phyloP scores from a whole-genome alignment of 2,888 invertebrate species.

The Eupithecia abbreviata region DNA sequence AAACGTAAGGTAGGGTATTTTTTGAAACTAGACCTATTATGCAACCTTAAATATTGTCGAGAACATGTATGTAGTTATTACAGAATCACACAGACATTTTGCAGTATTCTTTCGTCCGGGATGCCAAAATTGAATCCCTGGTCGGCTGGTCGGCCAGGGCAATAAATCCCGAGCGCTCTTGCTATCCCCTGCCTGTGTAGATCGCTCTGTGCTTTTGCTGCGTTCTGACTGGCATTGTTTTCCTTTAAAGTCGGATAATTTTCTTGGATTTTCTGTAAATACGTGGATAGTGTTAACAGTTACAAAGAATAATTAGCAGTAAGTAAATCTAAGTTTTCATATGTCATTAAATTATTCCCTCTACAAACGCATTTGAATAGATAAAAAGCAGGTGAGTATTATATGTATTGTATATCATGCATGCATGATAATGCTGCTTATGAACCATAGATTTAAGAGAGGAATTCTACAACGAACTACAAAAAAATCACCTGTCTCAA shows the following conservation, averaged over 20 bases:
- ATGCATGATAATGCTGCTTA: not conserved
- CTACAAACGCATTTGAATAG: no score
- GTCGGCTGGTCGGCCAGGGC: slow-evolving; percentile 17
- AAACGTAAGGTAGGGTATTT: not conserved
- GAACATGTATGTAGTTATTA: not conserved
- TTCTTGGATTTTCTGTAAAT: slow-evolving; percentile 17
- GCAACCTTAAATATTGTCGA: not conserved
- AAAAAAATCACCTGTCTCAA: slow-evolving; percentile 24
- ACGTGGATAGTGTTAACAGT: not conserved
- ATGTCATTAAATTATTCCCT: not conserved
- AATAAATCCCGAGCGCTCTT: slow-evolving; percentile 23
- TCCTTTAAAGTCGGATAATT: slow-evolving; percentile 14
- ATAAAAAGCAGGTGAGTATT: not conserved
- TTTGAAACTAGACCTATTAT: not conserved
- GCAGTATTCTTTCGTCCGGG: slow-evolving; percentile 23
- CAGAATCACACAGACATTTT: slow-evolving; percentile 18
- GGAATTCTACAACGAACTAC: not conserved
- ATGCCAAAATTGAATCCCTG: slow-evolving; percentile 13
- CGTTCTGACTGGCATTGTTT: slow-evolving; percentile 29
- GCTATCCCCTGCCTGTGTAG: slow-evolving; percentile 26
- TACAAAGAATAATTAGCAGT: not conserved
- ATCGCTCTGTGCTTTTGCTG: slow-evolving; percentile 22
- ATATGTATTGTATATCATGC: not conserved
- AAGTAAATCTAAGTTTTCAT: not conserved
- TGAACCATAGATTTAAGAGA: not conserved